Evolutionary conservation across 2,888 invertebrate species (phyloP), one percentile per base, ranked within the genome.

Genomic region (Metacarcinus magister): DNA sequence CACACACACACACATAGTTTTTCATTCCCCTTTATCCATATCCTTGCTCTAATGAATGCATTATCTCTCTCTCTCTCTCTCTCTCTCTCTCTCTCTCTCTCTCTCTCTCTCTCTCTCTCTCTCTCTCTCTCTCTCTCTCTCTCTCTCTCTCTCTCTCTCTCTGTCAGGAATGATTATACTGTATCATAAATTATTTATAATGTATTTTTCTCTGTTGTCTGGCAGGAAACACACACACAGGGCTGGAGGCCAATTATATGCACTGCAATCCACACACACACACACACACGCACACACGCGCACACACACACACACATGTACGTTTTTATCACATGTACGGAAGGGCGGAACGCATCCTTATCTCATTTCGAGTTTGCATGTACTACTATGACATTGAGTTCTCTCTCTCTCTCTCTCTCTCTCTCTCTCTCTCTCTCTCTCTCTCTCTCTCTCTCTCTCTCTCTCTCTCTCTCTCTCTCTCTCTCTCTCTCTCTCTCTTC

Each of bases 221-320:
- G 23, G 19, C n/a, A 23, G 0, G 67, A 67, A 67, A 82, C 82
- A 82, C 10, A 82, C 82, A 82, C 82, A 32, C 82, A 32, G 10
- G 10, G 46, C 46, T 46, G 10, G 46, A 46, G 46, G 46, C 46
- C 46, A 46, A 46, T 46, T n/a, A n/a, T 46, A 46, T 46, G 46
- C 46, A 7, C 10, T 7, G 46, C 46, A 10, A 60, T 5, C 16
- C 75, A 75, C 75, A 75, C 75, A 75, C 75, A 75, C 75, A 75
- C 75, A 75, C 75, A 75, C 75, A 75, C 75, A 75, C 75, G 28
- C 75, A 75, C 75, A 75, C 75, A 75, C 75, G 28, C 75, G 28
- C 75, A 75, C 75, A 75, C 75, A 75, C 75, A 75, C 75, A 75
- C 75, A 75, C 75, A 75, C 75, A 75, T 28, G 28, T 28, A 28